Evolutionary conservation across 2,888 invertebrate genomes (phyloP).

Genomic region (Podotricha telesiphe): DNA sequence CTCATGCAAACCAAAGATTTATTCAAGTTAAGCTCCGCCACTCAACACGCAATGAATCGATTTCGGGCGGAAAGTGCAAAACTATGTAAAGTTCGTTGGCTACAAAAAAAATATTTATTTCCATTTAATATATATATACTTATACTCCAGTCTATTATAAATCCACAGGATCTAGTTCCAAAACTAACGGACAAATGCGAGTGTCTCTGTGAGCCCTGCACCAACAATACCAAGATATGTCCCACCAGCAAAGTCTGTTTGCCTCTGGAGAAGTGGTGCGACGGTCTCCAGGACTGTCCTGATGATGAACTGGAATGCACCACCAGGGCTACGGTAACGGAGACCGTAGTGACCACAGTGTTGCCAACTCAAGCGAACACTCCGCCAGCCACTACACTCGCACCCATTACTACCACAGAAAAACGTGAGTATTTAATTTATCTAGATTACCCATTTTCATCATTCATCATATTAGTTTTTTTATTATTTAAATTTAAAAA

Average conservation of each 20-base stretch:
- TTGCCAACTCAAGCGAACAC: conserved; percentile 55
- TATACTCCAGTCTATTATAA: neutral
- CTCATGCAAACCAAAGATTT: too few species aligned
- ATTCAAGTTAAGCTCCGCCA: too few species aligned
- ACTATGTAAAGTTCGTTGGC: too few species aligned
- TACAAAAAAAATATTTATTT: too few species aligned
- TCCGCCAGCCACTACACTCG: conserved; percentile 44
- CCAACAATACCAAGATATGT: conserved; percentile 86
- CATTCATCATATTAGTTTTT: neutral
- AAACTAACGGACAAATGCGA: conserved; percentile 85
- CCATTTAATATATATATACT: too few species aligned
- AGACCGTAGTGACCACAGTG: conserved; percentile 50
- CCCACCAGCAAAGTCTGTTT: conserved; percentile 90
- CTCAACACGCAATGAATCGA: too few species aligned
- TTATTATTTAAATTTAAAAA: neutral
- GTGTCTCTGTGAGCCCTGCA: conserved; percentile 90
- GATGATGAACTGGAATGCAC: conserved; percentile 90
- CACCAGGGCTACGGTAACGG: conserved; percentile 55
- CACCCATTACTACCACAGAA: conserved; percentile 43
- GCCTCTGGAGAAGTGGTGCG: conserved; percentile 88
- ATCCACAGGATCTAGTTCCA: conserved; percentile 78
- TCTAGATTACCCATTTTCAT: neutral
- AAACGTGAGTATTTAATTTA: conserved; percentile 46
- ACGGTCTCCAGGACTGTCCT: conserved; percentile 91
- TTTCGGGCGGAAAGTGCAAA: too few species aligned